Evolutionary conservation across 2,113 vertebrate genomes (phyloP).

Genomic region (Tragelaphus imberbis): DNA sequence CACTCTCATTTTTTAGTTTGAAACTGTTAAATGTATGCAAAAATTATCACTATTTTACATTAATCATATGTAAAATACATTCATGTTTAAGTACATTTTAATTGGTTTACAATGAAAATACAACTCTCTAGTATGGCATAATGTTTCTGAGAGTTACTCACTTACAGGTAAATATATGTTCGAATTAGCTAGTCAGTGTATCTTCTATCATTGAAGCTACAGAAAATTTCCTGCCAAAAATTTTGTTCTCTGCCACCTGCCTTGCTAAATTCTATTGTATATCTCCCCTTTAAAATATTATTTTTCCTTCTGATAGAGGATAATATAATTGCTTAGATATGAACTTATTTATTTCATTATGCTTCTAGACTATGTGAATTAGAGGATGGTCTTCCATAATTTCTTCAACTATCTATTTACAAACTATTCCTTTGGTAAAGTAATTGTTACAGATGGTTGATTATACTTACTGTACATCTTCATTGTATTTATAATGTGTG

Average conservation of each 20-base stretch:
- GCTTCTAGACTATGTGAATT: neutral
- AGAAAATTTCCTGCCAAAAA: neutral
- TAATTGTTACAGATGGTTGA: neutral
- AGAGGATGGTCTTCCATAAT: neutral
- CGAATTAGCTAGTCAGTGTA: neutral
- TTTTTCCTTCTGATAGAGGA: neutral
- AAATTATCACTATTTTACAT: neutral
- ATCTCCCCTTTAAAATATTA: neutral
- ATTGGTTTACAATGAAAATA: constrained; percentile 22
- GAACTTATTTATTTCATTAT: neutral
- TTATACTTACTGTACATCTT: neutral
- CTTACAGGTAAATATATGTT: neutral
- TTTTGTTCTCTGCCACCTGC: neutral
- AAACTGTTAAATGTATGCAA: neutral
- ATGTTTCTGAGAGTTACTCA: neutral
- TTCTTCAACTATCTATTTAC: neutral
- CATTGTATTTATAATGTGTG: neutral
- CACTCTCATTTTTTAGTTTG: neutral
- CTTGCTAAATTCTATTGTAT: neutral
- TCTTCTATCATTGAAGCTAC: neutral
- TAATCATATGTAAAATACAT: neutral
- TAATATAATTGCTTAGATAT: neutral
- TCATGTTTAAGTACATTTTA: neutral
- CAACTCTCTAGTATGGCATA: neutral
- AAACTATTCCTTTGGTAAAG: neutral